Evolutionary conservation across 2,113 vertebrate species (phyloP).

Genomic region (Damaliscus lunatus): DNA sequence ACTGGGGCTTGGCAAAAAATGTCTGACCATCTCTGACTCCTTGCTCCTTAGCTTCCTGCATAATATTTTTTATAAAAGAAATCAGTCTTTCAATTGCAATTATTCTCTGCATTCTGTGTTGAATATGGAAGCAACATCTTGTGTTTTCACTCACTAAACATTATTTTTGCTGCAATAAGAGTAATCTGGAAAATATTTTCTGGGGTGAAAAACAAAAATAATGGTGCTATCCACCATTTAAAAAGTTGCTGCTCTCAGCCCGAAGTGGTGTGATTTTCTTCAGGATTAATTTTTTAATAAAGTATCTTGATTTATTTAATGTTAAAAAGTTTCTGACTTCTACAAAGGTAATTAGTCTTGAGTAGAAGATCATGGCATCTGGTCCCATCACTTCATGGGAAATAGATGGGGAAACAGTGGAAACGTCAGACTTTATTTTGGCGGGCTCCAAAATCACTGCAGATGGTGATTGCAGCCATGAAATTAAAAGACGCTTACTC

Average conservation of each 20-base stretch:
- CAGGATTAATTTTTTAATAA: not conserved
- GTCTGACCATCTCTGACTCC: not conserved
- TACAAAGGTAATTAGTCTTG: not conserved
- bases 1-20: not conserved
- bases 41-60: not conserved
- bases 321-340: not conserved
- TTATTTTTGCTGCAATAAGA: not conserved
- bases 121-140: not conserved
- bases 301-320: not conserved
- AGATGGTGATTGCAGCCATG: no score
- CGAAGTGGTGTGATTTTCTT: not conserved
- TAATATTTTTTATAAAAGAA: not conserved
- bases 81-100: not conserved
- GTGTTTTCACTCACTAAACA: not conserved
- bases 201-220: not conserved
- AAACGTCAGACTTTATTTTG: no score
- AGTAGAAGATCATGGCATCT: not conserved
- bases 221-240: not conserved
- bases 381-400: no score
- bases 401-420: no score
- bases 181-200: not conserved
- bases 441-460: no score
- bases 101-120: not conserved
- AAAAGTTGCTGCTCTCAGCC: not conserved
- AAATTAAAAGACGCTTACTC: no score